Evolutionary conservation across 2,797 vertebrate species (phyloP), one percentile per base, ranked within the genome.

Genomic region (Naso thynnoides): DNA sequence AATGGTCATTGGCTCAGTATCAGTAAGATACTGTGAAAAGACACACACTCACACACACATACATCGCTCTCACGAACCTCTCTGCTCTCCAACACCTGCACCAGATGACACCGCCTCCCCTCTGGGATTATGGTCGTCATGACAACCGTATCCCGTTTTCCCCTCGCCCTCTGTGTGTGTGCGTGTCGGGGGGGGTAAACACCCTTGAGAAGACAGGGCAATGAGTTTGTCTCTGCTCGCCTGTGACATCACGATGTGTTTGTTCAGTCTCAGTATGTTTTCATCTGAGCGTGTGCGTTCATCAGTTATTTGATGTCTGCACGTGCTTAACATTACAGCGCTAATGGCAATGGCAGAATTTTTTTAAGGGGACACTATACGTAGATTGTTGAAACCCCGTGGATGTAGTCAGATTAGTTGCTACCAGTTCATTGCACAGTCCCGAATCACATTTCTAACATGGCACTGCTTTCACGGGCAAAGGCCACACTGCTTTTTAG

Each of bases 71-170:
- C 14, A 27, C 55, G 39, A 58, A 38, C 13, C 31, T 31, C n/a
- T 56, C 48, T 66, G 26, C 36, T 11, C 59, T 60, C 33, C 18
- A 33, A 47, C 36, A 62, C 57, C 59, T 68, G 47, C 33, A 52
- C 39, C 58, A 82, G 26, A 45, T 48, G 74, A 61, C 21, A 44
- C 53, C 5, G 36, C 27, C 19, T 4, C 24, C 29, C n/a, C 52
- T 39, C 68, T 23, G 19, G 80, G 72, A 69, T 76, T 42, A 68
- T 0, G n/a, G 75, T 80, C 29, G 59, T 54, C 83, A 73, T 82
- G 76, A 69, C 76, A 84, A 88, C 86, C 1, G 8, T 8, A 13
- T 66, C 66, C 44, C 62, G 33, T 45, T 65, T 29, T 44, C 31
- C 38, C 45, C 38, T 65, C 7, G 48, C 48, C 36, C 65, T 57